Evolutionary conservation across 2,113 vertebrate species (phyloP).

Genomic region (Podocnemis expansa): DNA sequence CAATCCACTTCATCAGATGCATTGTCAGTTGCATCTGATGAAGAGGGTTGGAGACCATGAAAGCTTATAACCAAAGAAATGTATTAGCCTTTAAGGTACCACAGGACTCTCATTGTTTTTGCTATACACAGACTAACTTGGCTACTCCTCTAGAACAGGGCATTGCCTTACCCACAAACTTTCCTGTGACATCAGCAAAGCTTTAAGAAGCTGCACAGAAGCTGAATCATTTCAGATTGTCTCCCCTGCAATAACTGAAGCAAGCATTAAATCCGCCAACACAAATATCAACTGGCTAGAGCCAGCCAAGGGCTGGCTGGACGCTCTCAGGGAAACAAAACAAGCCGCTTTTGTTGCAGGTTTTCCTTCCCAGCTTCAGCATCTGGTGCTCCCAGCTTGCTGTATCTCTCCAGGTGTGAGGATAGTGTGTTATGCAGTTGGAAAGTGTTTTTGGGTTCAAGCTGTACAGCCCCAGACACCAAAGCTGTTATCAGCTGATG

Average conservation of each 20-base stretch:
- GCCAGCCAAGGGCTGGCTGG: neutral
- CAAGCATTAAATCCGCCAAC: neutral
- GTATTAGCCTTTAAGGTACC: too few relatives aligned
- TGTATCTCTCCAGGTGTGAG: neutral
- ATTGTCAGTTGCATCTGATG: too few relatives aligned
- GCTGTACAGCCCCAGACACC: neutral
- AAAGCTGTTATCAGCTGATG: neutral
- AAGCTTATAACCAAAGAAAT: too few relatives aligned
- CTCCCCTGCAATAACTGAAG: neutral
- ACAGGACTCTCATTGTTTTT: too few relatives aligned
- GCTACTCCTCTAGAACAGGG: too few relatives aligned
- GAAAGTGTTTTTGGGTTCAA: neutral
- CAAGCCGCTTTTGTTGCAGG: neutral
- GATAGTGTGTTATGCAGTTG: neutral
- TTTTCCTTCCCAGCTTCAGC: neutral
- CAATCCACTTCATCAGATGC: too few relatives aligned
- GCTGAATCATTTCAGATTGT: neutral
- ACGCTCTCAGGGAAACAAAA: neutral
- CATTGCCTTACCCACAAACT: neutral
- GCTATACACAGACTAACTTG: too few relatives aligned
- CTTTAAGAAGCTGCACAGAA: neutral
- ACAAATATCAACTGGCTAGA: fast-evolving
- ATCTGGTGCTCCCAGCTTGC: neutral
- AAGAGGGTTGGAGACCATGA: too few relatives aligned
- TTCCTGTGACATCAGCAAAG: fast-evolving